Percentiles rank a stretch among this genome's conserved stretches.
Conservation (phyloP, 2,888 invertebrate genomes). For the Emesis russula region DNA sequence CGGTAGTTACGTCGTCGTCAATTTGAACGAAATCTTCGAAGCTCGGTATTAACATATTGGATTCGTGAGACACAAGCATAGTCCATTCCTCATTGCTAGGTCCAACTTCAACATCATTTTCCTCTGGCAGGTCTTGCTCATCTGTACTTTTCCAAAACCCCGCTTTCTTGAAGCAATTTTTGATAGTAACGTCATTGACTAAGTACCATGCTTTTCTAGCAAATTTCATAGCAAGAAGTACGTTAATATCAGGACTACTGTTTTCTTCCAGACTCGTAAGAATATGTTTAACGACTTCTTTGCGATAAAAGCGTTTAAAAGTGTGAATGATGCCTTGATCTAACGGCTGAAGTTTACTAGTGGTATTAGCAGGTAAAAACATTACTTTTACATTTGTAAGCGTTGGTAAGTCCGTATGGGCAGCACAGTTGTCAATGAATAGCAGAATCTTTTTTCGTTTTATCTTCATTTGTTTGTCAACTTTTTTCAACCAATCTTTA, state of each 20-base stretch:
- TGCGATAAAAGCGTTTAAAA: slow-evolving; percentile 56
- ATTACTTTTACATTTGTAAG: slow-evolving; percentile 46
- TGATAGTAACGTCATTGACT: slow-evolving; percentile 45
- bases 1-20: slow-evolving; percentile 56
- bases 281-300: slow-evolving; percentile 52
- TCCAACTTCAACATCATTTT: not conserved
- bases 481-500: slow-evolving; percentile 48
- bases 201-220: slow-evolving; percentile 63
- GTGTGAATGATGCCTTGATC: slow-evolving; percentile 61
- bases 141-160: slow-evolving; percentile 31
- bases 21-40: slow-evolving; percentile 77
- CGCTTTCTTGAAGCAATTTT: slow-evolving; percentile 34
- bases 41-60: slow-evolving; percentile 55
- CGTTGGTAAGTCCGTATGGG: slow-evolving; percentile 39
- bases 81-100: slow-evolving; percentile 50
- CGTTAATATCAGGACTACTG: slow-evolving; percentile 41
- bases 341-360: slow-evolving; percentile 44
- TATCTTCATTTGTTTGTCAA: slow-evolving; percentile 52
- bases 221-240: slow-evolving; percentile 64
- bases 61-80: slow-evolving; percentile 74
- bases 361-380: slow-evolving; percentile 51
- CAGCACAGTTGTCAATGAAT: slow-evolving; percentile 64
- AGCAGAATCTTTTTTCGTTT: slow-evolving; percentile 56
- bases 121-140: not conserved
- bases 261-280: slow-evolving; percentile 43